Base-by-base conservation (phyloP, 2,113 vertebrate species). In the Nanger granti region DNA sequence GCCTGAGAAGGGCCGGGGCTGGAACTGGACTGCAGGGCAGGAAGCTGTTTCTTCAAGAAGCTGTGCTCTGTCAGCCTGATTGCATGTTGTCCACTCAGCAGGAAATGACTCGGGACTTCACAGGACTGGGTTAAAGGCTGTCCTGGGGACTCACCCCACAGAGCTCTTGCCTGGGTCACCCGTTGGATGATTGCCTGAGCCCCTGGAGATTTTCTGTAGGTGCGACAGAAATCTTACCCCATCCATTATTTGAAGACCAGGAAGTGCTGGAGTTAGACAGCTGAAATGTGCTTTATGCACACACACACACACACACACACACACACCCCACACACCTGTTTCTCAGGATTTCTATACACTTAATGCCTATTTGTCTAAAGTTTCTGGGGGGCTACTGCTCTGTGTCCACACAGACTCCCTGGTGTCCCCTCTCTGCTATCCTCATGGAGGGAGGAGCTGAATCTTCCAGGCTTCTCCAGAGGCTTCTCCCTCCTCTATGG, bases 341-440 rank as follows among this genome's bases (percentile, higher is more conserved):
- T 66, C 73, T 91, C 29, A 41, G 83, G 28, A 62, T 95, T 57
- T 87, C 34, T n/a, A 3, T 47, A 62, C 44, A 22, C 10, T 37
- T 44, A n/a, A 8, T 49, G 18, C 28, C 60, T 7, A 49, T 76
- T 54, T 69, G 8, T n/a, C 11, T 20, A 15, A 17, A 87, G 44
- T 64, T 64, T 7, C 29, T 1, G 0, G 76, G 54, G 15, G 49
- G 34, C 92, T 28, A 14, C 7, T 29, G 9, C 18, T 22, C 18
- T 41, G 22, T 22, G 11, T 82, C 14, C 34, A 5, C 18, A 66
- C 22, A 55, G 11, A n/a, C 82, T n/a, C 18, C 9, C 20, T 54
- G 29, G 80, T 1, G 29, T 83, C 29, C 79, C 64, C 2, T 8
- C 18, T 12, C 7, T 0, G 2, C 29, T 11, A 7, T 7, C 7